Base-by-base conservation (phyloP, 2,113 vertebrate species). In the Todiramphus chloris region DNA sequence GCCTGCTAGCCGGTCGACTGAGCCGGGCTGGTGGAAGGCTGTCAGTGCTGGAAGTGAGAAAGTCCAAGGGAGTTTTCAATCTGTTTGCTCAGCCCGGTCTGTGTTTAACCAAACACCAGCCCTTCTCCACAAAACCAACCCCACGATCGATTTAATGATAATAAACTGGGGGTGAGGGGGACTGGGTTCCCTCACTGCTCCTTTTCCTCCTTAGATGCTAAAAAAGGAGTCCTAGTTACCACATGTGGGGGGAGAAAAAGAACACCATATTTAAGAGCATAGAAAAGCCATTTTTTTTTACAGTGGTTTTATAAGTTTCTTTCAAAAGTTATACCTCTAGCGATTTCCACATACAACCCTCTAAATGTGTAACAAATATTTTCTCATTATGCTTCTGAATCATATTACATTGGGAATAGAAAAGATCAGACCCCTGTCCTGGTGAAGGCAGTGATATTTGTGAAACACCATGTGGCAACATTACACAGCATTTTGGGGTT, bases 71-170 rank as follows among this genome's bases (percentile, higher is more conserved):
- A 67, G 24, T 70, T 94, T 92, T 75, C 63, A 89, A 94, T 91
- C 79, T 90, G 94, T 95, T 98, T 98, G 92, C 93, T 95, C 77
- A 97, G 87, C 79, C 50, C 73, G 17, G 92, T 90, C 39, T 77
- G 77, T 69, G 90, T 98, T 98, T 97, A 98, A 99, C 98, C 98
- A 98, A 97, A 94, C 16, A 64, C 95, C 76, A 87, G 90, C 94
- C 88, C 63, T 91, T 92, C 66, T 59, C 63, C 10, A 64, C 66
- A 87, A 74, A 92, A 70, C 89, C 92, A 94, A 23, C 64, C 87
- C 90, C 60, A 6, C 39, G 66, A 74, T 12, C 2, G 11, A 77
- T 83, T 50, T 41, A 60, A 48, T 68, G 58, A 33, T 59, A 80
- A 83, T 16, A 67, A 90, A 51, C 3, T 5, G 24, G 25, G 31